Conservation (phyloP, 2,888 invertebrate genomes). For the Yponomeuta plumbellus region DNA sequence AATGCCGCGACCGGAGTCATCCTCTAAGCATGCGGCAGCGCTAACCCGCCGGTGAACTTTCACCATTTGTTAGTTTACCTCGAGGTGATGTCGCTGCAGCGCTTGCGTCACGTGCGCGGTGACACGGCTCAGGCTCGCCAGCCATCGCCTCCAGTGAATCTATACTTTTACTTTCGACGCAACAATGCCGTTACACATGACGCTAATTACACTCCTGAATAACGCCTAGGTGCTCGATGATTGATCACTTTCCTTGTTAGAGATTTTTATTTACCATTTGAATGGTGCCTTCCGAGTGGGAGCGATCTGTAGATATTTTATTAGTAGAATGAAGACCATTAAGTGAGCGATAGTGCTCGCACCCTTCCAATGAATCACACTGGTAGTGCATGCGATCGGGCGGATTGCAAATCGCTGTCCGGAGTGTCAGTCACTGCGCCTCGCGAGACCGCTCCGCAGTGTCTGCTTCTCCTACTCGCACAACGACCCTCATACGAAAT, state of each 20-base stretch:
- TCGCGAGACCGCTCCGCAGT: neutral
- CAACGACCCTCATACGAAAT: conserved; percentile 22
- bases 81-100: conserved; percentile 42
- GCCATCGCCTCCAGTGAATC: conserved; percentile 5
- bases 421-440: neutral
- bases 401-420: neutral
- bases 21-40: conserved; percentile 26
- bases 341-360: neutral
- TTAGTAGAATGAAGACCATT: neutral
- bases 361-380: neutral
- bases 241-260: neutral
- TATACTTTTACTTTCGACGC: conserved; percentile 7
- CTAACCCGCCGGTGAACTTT: conserved; percentile 48
- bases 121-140: neutral
- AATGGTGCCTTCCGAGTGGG: neutral
- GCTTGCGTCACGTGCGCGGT: conserved; percentile 44
- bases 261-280: neutral
- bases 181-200: neutral
- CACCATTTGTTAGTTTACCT: conserved; percentile 60
- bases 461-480: neutral
- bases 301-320: neutral
- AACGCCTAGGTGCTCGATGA: conserved; percentile 1
- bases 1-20: conserved; percentile 28
- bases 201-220: conserved; percentile 9
- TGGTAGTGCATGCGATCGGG: neutral